A percentile compares a stretch with the other conserved stretches of the same genome.
These are phyloP conservation scores for Martes flavigula DNA, from an alignment of 2,797 vertebrate genomes.

Conservation along the genomic window DNA sequence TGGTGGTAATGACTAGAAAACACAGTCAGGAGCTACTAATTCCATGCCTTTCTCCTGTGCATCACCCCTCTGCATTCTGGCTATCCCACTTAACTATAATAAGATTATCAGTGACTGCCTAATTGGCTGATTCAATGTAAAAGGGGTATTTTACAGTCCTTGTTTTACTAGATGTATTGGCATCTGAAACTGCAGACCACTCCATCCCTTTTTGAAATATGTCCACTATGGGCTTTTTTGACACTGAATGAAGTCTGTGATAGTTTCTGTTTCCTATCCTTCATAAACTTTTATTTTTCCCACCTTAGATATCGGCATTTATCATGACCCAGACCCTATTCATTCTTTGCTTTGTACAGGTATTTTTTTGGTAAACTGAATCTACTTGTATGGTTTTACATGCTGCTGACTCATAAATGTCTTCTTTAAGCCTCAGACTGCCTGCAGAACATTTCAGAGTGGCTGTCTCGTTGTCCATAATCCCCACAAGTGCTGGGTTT, in stretches of 20 bases:
- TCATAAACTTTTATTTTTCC: constrained; percentile 40
- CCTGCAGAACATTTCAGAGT: background rate
- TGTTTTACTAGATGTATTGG: background rate
- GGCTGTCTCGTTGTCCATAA: background rate
- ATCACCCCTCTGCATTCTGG: background rate
- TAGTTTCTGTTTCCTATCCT: background rate
- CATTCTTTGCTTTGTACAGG: background rate
- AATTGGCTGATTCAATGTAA: background rate
- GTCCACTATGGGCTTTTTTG: background rate
- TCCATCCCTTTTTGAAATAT: constrained; percentile 1
- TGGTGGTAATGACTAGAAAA: background rate
- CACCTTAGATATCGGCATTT: constrained; percentile 20
- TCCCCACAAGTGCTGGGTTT: background rate
- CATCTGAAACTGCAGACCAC: background rate
- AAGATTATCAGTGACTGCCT: background rate
- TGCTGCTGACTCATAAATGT: background rate
- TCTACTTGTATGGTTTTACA: background rate
- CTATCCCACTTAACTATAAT: background rate
- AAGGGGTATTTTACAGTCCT: background rate
- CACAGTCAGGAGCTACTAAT: background rate
- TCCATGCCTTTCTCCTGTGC: background rate
- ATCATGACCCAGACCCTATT: background rate
- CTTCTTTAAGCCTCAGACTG: background rate
- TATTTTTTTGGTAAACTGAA: constrained; percentile 4
- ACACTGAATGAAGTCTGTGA: background rate